These are phyloP conservation scores for Drosophila sp. DNA, from an alignment of 1,140 invertebrate species.

Conservation along the genomic window DNA sequence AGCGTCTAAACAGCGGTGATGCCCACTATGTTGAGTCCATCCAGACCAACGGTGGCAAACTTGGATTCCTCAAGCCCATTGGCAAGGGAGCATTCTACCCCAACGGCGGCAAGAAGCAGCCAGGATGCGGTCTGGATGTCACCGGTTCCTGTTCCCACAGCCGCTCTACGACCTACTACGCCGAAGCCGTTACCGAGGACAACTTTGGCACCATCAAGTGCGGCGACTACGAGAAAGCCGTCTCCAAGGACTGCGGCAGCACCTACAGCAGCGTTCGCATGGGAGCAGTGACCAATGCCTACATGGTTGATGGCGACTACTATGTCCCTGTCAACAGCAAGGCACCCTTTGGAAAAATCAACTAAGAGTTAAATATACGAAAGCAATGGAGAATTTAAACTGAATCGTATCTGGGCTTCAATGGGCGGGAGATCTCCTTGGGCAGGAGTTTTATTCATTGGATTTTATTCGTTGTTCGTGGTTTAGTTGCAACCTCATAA, in stretches of 20 bases:
- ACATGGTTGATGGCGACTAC: slow-evolving; percentile 75
- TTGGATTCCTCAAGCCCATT: slow-evolving; percentile 83
- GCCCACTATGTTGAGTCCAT: slow-evolving; percentile 82
- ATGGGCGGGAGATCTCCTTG: too few relatives aligned
- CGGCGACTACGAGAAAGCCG: slow-evolving; percentile 54
- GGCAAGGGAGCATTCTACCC: slow-evolving; percentile 84
- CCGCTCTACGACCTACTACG: slow-evolving; percentile 85
- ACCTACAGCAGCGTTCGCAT: slow-evolving; percentile 73
- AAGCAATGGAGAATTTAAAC: background rate
- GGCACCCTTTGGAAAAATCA: slow-evolving; percentile 82
- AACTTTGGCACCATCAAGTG: slow-evolving; percentile 65
- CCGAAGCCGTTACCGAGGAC: slow-evolving; percentile 80
- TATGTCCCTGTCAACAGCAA: slow-evolving; percentile 72
- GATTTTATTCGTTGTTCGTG: too few relatives aligned
- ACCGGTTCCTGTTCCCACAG: slow-evolving; percentile 83
- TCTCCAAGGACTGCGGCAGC: slow-evolving; percentile 55
- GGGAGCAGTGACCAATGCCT: slow-evolving; percentile 77
- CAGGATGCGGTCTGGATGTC: slow-evolving; percentile 84
- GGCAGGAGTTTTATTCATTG: too few relatives aligned
- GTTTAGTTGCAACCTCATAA: too few relatives aligned
- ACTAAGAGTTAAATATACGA: slow-evolving; percentile 29
- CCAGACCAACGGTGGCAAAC: slow-evolving; percentile 85
- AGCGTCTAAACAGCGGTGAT: slow-evolving; percentile 81
- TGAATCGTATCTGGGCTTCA: background rate
- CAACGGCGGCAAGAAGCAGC: slow-evolving; percentile 84